Evolutionary conservation across 2,797 vertebrate species (phyloP), one percentile per base, ranked within the genome.

Genomic region (Smutsia temminckii): DNA sequence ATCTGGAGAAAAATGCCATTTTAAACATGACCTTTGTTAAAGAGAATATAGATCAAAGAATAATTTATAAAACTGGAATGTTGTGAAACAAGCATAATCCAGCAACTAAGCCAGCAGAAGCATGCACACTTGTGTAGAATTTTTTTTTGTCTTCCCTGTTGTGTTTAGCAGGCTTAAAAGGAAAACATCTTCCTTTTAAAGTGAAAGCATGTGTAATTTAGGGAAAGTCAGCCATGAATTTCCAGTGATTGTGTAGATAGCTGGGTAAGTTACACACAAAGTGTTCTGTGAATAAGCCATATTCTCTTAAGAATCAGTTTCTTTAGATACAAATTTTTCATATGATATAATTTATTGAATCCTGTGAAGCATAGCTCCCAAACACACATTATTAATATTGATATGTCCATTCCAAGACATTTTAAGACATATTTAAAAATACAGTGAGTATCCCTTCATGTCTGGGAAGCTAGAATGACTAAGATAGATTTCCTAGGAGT

Each of bases 331-430:
- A 72, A 84, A 64, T 84, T 83, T 79, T 32, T 86, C 9, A 23
- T n/a, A 95, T 59, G 29, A 55, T 77, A 77, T 8, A 86, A 89
- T 91, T n/a, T 89, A 84, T 68, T 74, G 69, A 89, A 77, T 94
- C 49, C 46, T 89, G 69, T 75, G 83, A 96, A 63, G 25, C 37
- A 53, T 37, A 34, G 46, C 51, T 85, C 25, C 29, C 12, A 91
- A 79, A 68, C 4, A 34, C 34, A 46, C 37, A 91, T 55, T 85
- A 78, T 91, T 93, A 89, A 92, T 72, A 89, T 17, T 95, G 61
- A 89, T 89, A 77, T 4, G 32, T 55, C 34, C 7, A 87, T 72
- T 20, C 49, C 63, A 91, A 77, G 13, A 66, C 23, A 83, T 78
- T 74, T 94, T 68, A 84, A 91, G 72, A 69, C 40, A 77, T 8